Conservation (phyloP, 2,888 invertebrate species). For the Drosophila koepferae region DNA sequence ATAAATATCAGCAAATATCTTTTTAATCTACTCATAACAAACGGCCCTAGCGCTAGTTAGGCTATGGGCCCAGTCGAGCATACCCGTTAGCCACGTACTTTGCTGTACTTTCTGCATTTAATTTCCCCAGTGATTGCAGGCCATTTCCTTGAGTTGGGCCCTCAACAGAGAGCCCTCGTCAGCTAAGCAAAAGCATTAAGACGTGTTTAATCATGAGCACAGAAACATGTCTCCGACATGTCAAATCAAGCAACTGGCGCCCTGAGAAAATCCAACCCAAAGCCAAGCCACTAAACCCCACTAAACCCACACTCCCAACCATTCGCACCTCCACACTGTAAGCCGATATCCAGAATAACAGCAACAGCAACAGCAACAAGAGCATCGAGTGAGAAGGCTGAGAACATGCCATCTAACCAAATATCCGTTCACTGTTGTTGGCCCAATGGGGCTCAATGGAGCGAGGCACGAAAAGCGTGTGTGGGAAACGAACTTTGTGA, state of each 20-base stretch:
- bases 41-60: background rate
- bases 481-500: slow-evolving; percentile 64
- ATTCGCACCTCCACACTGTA: slow-evolving; percentile 17
- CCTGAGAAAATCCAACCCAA: slow-evolving; percentile 29
- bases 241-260: slow-evolving; percentile 45
- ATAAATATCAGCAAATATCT: no score
- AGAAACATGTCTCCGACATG: slow-evolving; percentile 43
- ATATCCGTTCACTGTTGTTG: slow-evolving; percentile 29
- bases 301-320: background rate
- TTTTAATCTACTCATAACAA: no score
- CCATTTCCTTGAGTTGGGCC: slow-evolving; percentile 47
- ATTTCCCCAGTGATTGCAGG: slow-evolving; percentile 65
- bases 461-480: slow-evolving; percentile 45
- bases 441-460: slow-evolving; percentile 37
- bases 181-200: slow-evolving; percentile 51
- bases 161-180: slow-evolving; percentile 48
- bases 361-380: background rate
- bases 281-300: background rate
- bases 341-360: slow-evolving; percentile 33
- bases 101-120: slow-evolving; percentile 43
- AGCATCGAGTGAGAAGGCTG: slow-evolving; percentile 23
- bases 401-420: slow-evolving; percentile 38
- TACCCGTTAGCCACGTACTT: background rate
- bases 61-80: background rate
- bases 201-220: slow-evolving; percentile 62